These are phyloP conservation scores for Aphidius colemani DNA, from an alignment of 2,888 invertebrate genomes.

Conservation along the genomic window DNA sequence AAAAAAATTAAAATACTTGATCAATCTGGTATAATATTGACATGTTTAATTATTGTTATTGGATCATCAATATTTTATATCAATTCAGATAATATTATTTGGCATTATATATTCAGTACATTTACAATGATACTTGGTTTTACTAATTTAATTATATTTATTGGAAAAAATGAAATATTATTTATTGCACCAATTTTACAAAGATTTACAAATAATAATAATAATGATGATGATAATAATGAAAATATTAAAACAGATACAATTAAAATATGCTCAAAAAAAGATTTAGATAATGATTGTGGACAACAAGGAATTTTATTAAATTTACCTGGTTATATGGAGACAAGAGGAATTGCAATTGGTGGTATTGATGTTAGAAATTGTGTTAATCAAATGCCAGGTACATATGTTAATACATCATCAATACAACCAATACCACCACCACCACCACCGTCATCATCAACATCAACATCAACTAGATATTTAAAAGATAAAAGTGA, in stretches of 20 bases:
- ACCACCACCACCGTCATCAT: conserved; percentile 32
- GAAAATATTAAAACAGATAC: not conserved
- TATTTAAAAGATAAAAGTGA: conserved; percentile 50
- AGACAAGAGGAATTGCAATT: conserved; percentile 46
- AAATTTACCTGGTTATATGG: conserved; percentile 40
- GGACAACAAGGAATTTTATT: conserved; percentile 33
- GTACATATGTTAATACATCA: conserved; percentile 11
- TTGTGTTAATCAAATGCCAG: conserved; percentile 37
- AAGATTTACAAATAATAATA: no score
- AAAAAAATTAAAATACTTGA: conserved; percentile 66
- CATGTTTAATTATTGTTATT: conserved; percentile 66
- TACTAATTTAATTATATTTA: conserved; percentile 25
- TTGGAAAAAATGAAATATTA: conserved; percentile 13
- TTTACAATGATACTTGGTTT: conserved; percentile 60
- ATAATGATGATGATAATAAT: not conserved
- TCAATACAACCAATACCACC: not conserved
- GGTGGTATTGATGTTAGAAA: conserved; percentile 54
- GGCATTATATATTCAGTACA: conserved; percentile 67
- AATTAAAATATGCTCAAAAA: conserved; percentile 66
- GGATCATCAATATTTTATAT: conserved; percentile 69
- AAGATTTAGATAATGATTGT: conserved; percentile 69
- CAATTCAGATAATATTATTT: conserved; percentile 66
- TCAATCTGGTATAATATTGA: conserved; percentile 67
- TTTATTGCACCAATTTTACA: no score
- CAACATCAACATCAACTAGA: conserved; percentile 39